Conservation (phyloP, 1,140 invertebrate genomes). For the Drosophila persimilis region DNA sequence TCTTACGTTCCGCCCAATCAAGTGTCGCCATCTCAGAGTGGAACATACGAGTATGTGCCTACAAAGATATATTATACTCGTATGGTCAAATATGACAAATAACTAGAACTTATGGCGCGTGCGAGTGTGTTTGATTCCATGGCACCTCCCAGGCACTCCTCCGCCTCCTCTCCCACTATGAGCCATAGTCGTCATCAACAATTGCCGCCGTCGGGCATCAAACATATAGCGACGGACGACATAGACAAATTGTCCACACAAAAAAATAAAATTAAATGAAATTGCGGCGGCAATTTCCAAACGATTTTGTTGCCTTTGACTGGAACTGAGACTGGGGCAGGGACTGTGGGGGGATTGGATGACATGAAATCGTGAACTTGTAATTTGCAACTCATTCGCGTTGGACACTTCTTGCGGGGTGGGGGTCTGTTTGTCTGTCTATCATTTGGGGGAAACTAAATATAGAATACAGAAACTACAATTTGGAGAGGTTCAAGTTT, state of each 20-base stretch:
- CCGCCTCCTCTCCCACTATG: slow-evolving; percentile 18
- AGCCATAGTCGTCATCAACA: slow-evolving; percentile 33
- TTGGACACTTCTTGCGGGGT: slow-evolving; percentile 3
- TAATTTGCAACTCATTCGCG: slow-evolving; percentile 65
- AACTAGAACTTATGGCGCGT: slow-evolving; percentile 53
- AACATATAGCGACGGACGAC: slow-evolving; percentile 25
- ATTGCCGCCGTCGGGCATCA: slow-evolving; percentile 35
- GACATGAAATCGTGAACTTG: slow-evolving; percentile 69
- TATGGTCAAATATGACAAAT: slow-evolving; percentile 50
- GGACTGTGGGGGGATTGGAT: slow-evolving; percentile 11
- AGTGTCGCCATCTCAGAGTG: slow-evolving; percentile 36
- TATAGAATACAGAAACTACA: slow-evolving; percentile 25
- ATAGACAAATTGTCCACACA: slow-evolving; percentile 72
- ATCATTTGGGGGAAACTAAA: slow-evolving; percentile 33
- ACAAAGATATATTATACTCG: slow-evolving; percentile 7
- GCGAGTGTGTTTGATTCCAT: slow-evolving; percentile 28
- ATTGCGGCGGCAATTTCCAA: slow-evolving; percentile 71
- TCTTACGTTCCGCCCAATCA: slow-evolving; percentile 45
- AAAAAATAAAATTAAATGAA: slow-evolving; percentile 46
- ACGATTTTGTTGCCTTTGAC: slow-evolving; percentile 39
- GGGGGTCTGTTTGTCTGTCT: slow-evolving; percentile 6
- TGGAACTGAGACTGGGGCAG: neutral
- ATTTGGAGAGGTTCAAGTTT: neutral
- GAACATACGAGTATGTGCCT: slow-evolving; percentile 16
- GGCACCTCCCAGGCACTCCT: neutral